A percentile compares a stretch with the other conserved stretches of the same genome.
These are phyloP conservation scores for Drosophila kepulauana DNA, from an alignment of 1,140 invertebrate genomes.

Conservation along the genomic window DNA sequence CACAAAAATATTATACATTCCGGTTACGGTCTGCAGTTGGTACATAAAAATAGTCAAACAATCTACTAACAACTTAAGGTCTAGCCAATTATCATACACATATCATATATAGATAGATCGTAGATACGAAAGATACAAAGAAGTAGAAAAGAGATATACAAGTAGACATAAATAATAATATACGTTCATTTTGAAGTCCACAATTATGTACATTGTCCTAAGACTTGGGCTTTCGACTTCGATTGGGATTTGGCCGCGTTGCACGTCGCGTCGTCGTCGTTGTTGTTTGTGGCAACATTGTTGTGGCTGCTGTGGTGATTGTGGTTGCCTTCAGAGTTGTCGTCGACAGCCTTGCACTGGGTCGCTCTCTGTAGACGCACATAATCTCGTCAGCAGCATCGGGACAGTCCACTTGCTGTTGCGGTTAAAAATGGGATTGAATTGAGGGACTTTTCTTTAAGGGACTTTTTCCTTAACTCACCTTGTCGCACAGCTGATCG, in stretches of 20 bases:
- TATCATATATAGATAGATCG: slow-evolving; percentile 55
- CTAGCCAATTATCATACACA: slow-evolving; percentile 59
- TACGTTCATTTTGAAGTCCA: slow-evolving; percentile 16
- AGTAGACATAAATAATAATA: slow-evolving; percentile 61
- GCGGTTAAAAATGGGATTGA: background rate
- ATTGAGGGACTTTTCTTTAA: background rate
- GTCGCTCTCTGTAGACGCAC: slow-evolving; percentile 85
- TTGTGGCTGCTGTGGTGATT: slow-evolving; percentile 24
- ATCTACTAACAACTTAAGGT: slow-evolving; percentile 69
- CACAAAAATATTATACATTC: slow-evolving; percentile 20
- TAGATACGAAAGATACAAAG: slow-evolving; percentile 40
- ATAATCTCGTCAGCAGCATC: slow-evolving; percentile 88
- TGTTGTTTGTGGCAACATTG: slow-evolving; percentile 30
- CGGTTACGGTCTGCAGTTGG: slow-evolving; percentile 46
- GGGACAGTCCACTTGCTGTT: slow-evolving; percentile 86
- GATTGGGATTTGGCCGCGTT: slow-evolving; percentile 61
- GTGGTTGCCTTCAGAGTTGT: slow-evolving; percentile 28
- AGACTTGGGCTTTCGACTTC: slow-evolving; percentile 77
- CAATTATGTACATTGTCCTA: slow-evolving; percentile 41
- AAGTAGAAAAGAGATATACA: slow-evolving; percentile 25
- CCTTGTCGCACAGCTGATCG: slow-evolving; percentile 87
- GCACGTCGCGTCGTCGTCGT: slow-evolving; percentile 57
- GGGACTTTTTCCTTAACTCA: slow-evolving; percentile 29
- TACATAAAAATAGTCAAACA: slow-evolving; percentile 77
- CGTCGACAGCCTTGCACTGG: slow-evolving; percentile 30